Percentiles rank a stretch among this genome's conserved stretches.
These are phyloP conservation scores for Platyscelio sp. DNA, from an alignment of 2,888 invertebrate genomes.

Conservation along the genomic window DNA sequence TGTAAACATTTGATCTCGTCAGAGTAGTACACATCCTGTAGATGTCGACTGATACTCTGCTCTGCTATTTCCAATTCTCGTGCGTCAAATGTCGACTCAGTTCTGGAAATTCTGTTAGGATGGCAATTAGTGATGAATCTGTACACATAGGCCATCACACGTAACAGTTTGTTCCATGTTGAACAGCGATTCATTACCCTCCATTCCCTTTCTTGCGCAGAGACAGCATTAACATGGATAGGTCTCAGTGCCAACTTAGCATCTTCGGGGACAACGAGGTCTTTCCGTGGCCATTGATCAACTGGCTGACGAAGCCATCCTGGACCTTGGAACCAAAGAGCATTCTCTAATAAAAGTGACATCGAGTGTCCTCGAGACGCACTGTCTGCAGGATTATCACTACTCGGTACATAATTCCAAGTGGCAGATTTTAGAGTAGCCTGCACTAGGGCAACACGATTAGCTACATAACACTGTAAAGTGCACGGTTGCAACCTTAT, in stretches of 20 bases:
- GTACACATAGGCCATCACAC: not conserved
- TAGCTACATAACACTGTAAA: slow-evolving; percentile 51
- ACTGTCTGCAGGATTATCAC: slow-evolving; percentile 72
- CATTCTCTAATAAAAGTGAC: slow-evolving; percentile 32
- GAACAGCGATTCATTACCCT: not conserved
- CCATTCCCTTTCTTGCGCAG: not conserved
- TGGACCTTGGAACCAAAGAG: slow-evolving; percentile 73
- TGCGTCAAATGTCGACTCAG: not conserved
- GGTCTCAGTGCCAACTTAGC: not conserved
- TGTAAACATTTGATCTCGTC: not conserved
- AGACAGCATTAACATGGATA: not conserved
- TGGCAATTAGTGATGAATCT: not conserved
- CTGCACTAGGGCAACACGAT: slow-evolving; percentile 51
- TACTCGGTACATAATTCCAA: slow-evolving; percentile 65
- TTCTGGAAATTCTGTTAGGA: not conserved
- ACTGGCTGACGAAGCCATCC: not conserved
- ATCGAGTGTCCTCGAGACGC: slow-evolving; percentile 71
- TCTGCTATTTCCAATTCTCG: not conserved
- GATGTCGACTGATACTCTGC: not conserved
- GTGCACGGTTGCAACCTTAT: slow-evolving; percentile 41
- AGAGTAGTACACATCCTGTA: not conserved
- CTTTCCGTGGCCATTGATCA: slow-evolving; percentile 5
- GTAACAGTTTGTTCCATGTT: not conserved
- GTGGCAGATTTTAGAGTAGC: not conserved
- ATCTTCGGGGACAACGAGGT: not conserved